These are phyloP conservation scores for Astyanax mexicanus DNA, from an alignment of 2,797 vertebrate species.

Conservation along the genomic window DNA sequence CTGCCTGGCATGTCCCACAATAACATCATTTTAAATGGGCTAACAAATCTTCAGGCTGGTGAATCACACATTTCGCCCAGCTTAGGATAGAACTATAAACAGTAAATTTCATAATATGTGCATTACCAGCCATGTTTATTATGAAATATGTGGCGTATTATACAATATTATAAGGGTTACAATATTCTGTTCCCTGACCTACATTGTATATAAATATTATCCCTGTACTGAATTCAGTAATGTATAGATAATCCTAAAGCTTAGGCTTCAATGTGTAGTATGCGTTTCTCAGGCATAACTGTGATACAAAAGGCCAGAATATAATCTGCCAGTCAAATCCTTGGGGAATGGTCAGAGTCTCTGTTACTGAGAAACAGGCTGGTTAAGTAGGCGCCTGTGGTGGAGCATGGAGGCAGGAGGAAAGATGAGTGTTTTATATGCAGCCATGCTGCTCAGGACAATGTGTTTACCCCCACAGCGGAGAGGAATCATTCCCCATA, in stretches of 20 bases:
- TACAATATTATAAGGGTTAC: not conserved
- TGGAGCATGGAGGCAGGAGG: not conserved
- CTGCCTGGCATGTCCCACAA: not conserved
- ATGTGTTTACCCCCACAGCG: constrained; percentile 10
- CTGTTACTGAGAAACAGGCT: constrained; percentile 20
- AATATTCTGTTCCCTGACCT: not conserved
- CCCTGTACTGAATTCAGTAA: constrained; percentile 46
- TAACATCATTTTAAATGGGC: constrained; percentile 5
- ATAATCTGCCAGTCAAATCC: constrained; percentile 12
- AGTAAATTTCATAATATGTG: not conserved
- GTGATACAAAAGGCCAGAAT: not conserved
- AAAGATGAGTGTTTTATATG: constrained; percentile 5
- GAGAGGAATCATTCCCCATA: constrained; percentile 8
- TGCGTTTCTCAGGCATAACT: constrained; percentile 28
- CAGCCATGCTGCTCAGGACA: not conserved
- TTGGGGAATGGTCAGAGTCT: not conserved
- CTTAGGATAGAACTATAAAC: not conserved
- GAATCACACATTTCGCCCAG: constrained; percentile 1
- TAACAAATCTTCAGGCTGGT: not conserved
- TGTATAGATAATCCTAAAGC: constrained; percentile 64
- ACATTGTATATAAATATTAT: constrained; percentile 14
- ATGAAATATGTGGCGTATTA: not conserved
- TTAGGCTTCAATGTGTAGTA: constrained; percentile 31
- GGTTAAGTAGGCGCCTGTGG: constrained; percentile 10
- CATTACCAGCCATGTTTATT: not conserved